These are phyloP conservation scores for Emys orbicularis DNA, from an alignment of 2,797 vertebrate species.

Conservation along the genomic window DNA sequence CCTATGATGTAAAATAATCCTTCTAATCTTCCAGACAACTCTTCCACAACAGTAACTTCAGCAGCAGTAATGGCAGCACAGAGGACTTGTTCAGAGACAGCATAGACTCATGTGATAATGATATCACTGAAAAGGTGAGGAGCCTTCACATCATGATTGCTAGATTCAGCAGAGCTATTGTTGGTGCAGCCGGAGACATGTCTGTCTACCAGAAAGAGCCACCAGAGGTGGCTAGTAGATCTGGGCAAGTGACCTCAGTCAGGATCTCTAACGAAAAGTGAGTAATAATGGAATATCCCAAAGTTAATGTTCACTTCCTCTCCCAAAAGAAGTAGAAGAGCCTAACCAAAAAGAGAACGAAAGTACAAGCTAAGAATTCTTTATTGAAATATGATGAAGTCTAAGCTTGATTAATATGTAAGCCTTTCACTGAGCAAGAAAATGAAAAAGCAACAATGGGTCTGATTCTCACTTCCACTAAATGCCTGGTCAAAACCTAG, in stretches of 20 bases:
- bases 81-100: conserved; percentile 97
- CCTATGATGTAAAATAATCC: conserved; percentile 36
- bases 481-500: background rate
- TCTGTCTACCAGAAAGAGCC: background rate
- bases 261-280: background rate
- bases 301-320: background rate
- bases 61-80: conserved; percentile 97
- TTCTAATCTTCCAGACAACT: conserved; percentile 87
- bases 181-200: background rate
- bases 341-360: background rate
- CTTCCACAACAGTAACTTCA: conserved; percentile 96
- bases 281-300: background rate
- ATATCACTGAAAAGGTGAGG: conserved; percentile 95
- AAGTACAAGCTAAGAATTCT: background rate
- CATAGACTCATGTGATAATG: conserved; percentile 95
- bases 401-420: background rate
- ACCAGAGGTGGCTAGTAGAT: background rate
- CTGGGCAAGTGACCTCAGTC: background rate
- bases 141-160: background rate
- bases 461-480: background rate
- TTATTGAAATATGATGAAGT: background rate
- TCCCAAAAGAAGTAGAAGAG: background rate
- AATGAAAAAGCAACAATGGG: background rate
- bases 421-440: background rate
- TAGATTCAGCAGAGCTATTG: background rate